phyloP scores from a whole-genome alignment of 2,797 vertebrate genomes.

The Amazona ochrocephala region DNA sequence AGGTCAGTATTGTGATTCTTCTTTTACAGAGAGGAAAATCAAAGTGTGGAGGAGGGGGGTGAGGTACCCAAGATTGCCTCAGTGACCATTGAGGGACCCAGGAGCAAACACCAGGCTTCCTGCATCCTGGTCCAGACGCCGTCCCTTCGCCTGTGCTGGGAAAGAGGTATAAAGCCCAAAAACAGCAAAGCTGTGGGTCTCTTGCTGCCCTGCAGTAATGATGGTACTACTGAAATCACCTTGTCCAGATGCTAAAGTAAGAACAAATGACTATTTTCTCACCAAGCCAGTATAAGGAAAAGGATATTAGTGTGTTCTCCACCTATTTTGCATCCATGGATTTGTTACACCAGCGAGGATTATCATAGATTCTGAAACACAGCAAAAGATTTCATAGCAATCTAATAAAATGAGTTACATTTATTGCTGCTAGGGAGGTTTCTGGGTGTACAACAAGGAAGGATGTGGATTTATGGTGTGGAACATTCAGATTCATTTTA shows the following conservation, averaged over 20 bases:
- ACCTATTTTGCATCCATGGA: neutral
- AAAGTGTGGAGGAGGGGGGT: neutral
- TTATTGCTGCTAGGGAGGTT: neutral
- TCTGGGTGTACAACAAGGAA: neutral
- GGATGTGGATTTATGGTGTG: neutral
- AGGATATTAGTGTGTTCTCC: neutral
- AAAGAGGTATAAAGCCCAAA: neutral
- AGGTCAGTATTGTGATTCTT: neutral
- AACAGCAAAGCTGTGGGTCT: accelerated
- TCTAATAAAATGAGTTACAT: neutral
- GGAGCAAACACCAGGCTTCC: neutral
- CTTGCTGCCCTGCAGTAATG: neutral
- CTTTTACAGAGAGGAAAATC: neutral
- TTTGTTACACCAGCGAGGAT: neutral
- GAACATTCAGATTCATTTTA: neutral
- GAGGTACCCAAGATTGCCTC: neutral
- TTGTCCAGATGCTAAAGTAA: neutral
- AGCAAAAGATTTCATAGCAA: neutral
- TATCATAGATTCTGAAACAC: neutral
- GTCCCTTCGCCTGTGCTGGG: neutral
- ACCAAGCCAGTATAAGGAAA: accelerated
- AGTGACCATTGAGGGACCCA: accelerated
- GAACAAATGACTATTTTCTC: neutral
- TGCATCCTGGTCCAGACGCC: no score
- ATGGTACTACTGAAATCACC: accelerated